Conservation (phyloP, 2,113 vertebrate genomes). For the Dinomys branickii region DNA sequence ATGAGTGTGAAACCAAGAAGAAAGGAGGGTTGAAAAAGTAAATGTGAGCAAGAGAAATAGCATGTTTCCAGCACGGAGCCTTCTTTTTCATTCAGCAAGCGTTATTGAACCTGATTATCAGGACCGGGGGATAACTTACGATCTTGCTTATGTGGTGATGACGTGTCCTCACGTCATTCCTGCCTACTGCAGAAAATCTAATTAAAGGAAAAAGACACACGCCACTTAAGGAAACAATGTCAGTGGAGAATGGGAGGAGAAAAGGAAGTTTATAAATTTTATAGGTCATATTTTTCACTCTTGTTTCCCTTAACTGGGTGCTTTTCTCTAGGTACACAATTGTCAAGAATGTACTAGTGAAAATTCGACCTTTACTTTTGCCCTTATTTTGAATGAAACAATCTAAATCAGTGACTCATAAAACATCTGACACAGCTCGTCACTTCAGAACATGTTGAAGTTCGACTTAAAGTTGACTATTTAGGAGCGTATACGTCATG, state of each 20-base stretch:
- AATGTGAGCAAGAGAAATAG: not conserved
- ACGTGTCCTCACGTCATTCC: not conserved
- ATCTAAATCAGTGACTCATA: constrained; percentile 5
- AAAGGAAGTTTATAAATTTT: not conserved
- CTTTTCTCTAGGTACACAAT: not conserved
- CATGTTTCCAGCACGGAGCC: not conserved
- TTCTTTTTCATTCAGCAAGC: not conserved
- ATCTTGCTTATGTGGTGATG: not conserved
- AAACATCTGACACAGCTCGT: not conserved
- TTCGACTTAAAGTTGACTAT: not conserved
- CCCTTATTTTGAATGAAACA: not conserved
- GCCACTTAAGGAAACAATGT: not conserved
- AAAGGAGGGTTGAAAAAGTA: not conserved
- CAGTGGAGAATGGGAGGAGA: not conserved
- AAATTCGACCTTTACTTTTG: not conserved
- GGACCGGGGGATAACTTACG: not conserved
- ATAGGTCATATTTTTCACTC: not conserved
- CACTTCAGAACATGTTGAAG: not conserved
- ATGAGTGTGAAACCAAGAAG: not conserved
- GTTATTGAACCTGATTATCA: not conserved
- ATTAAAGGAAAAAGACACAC: not conserved
- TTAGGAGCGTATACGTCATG: not conserved
- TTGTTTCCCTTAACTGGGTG: not conserved
- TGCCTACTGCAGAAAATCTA: not conserved
- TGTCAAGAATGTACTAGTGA: not conserved